Percentiles rank a stretch among this genome's conserved stretches.
Conservation (phyloP, 2,888 invertebrate genomes). For the Peribatodes rhomboidaria region DNA sequence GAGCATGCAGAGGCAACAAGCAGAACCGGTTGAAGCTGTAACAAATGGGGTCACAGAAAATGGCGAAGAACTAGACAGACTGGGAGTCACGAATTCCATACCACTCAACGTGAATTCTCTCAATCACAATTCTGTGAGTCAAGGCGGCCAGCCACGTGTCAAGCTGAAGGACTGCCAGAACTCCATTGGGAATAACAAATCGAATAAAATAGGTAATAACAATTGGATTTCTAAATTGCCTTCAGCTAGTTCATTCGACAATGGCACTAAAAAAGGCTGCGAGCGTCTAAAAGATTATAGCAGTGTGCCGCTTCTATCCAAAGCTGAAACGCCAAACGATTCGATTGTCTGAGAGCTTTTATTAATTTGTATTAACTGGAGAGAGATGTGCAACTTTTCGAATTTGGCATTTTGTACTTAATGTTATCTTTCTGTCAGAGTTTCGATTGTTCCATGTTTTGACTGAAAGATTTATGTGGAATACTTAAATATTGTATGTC, state of each 20-base stretch:
- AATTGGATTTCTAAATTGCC: constrained; percentile 82
- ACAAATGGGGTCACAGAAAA: constrained; percentile 71
- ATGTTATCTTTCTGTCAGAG: constrained; percentile 34
- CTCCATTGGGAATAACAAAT: constrained; percentile 70
- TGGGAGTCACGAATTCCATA: constrained; percentile 73
- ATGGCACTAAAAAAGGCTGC: constrained; percentile 69
- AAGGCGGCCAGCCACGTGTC: constrained; percentile 70
- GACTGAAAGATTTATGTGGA: constrained; percentile 35
- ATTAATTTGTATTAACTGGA: constrained; percentile 31
- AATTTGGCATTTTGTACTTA: constrained; percentile 47
- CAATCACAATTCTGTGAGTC: constrained; percentile 70
- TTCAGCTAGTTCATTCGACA: constrained; percentile 80
- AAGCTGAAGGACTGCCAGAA: constrained; percentile 78
- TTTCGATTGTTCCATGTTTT: constrained; percentile 34
- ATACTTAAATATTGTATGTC: constrained; percentile 10
- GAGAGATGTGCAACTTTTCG: constrained; percentile 42
- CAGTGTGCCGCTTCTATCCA: constrained; percentile 79
- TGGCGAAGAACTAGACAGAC: constrained; percentile 66
- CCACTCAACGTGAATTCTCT: constrained; percentile 75
- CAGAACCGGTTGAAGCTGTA: constrained; percentile 73
- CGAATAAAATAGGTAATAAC: constrained; percentile 80
- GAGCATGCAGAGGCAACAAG: constrained; percentile 73
- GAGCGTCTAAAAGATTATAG: constrained; percentile 81
- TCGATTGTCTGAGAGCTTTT: constrained; percentile 69
- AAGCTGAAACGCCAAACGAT: constrained; percentile 78